These are phyloP conservation scores for Phenganax marumi DNA, from an alignment of 92 coral and sea anemone genomes.

Conservation along the genomic window DNA sequence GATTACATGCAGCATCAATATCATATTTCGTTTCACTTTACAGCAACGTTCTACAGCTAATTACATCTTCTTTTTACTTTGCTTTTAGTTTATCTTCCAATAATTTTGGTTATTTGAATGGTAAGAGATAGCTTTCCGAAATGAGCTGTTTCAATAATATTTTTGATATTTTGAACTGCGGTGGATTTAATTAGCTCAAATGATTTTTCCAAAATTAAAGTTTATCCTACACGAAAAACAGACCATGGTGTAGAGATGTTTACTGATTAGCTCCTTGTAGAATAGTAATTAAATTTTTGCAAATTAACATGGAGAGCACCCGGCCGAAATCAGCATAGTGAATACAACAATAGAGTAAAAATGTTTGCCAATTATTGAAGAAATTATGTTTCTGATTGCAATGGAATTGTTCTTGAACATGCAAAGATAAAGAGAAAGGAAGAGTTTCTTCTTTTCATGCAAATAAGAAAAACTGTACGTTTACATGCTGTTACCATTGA, in stretches of 20 bases:
- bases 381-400: background rate
- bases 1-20: no score
- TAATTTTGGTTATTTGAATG: no score
- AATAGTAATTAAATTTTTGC: slow-evolving; percentile 31
- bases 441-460: no score
- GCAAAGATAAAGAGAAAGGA: no score
- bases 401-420: background rate
- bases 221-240: background rate
- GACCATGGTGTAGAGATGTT: background rate
- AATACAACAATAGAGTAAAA: slow-evolving; percentile 5
- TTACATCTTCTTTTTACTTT: no score
- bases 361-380: slow-evolving; percentile 19
- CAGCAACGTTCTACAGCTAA: no score
- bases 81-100: no score
- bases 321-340: slow-evolving; percentile 32
- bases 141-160: background rate
- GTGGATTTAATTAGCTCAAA: background rate
- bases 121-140: no score
- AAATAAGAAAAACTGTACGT: no score
- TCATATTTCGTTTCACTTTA: no score
- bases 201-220: background rate
- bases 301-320: slow-evolving; percentile 35
- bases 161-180: background rate
- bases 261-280: slow-evolving; percentile 16
- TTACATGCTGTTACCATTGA: no score